These are phyloP conservation scores for Pterocles burchelli DNA, from an alignment of 2,113 vertebrate genomes.

Conservation along the genomic window DNA sequence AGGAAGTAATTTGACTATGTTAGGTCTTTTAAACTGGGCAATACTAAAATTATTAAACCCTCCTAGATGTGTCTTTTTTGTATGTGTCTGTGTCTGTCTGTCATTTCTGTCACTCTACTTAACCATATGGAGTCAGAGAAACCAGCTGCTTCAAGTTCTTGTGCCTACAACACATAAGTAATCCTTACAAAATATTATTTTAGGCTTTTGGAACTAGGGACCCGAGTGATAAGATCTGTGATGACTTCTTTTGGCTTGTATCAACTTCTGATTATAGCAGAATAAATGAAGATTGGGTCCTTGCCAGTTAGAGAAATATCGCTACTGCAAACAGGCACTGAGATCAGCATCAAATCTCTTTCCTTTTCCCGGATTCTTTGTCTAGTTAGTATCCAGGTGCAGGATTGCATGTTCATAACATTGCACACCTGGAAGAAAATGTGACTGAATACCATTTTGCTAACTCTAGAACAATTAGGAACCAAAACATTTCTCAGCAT, in stretches of 20 bases:
- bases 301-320: neutral
- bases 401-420: neutral
- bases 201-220: neutral
- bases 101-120: neutral
- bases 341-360: neutral
- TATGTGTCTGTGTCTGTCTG: neutral
- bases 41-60: neutral
- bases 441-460: neutral
- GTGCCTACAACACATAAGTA: accelerated
- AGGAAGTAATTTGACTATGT: neutral
- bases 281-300: neutral
- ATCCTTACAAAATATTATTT: neutral
- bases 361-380: neutral
- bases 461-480: neutral
- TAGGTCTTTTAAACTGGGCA: neutral
- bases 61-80: accelerated
- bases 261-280: neutral
- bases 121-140: neutral
- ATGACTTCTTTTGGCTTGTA: neutral
- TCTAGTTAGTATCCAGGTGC: neutral
- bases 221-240: neutral
- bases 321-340: accelerated
- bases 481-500: neutral
- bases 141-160: neutral
- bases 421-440: neutral